Evolutionary conservation across 2,797 vertebrate species (phyloP).

Genomic region (Sylvilagus floridanus): DNA sequence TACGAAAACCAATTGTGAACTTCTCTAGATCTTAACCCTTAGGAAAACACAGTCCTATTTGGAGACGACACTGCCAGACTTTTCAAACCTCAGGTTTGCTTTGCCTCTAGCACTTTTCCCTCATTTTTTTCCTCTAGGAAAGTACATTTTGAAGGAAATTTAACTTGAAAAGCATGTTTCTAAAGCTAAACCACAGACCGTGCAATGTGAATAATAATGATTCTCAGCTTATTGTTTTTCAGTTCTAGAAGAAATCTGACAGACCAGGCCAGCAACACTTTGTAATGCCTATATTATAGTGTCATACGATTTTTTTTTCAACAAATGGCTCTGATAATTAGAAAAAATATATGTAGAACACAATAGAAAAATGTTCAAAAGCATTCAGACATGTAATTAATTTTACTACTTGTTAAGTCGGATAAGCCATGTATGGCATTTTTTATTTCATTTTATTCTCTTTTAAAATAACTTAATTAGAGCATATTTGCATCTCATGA

Average conservation of each 20-base stretch:
- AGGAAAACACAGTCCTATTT: not conserved
- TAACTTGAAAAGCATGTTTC: constrained; percentile 71
- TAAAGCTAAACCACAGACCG: constrained; percentile 56
- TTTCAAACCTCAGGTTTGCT: constrained; percentile 22
- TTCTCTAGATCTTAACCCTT: not conserved
- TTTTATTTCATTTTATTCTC: not conserved
- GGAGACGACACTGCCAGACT: not conserved
- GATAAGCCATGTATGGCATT: not conserved
- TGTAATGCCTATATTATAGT: not conserved
- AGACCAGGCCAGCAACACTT: not conserved
- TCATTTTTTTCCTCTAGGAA: not conserved
- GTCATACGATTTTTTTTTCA: not conserved
- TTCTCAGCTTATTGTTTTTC: constrained; percentile 51
- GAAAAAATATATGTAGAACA: not conserved
- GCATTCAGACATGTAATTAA: constrained; percentile 16
- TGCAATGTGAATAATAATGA: constrained; percentile 65
- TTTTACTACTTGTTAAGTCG: not conserved
- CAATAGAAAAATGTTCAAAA: constrained; percentile 2
- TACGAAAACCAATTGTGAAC: not conserved
- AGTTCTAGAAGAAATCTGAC: constrained; percentile 50
- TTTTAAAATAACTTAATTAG: not conserved
- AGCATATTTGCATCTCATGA: not conserved
- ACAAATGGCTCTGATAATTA: not conserved
- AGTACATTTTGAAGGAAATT: constrained; percentile 77
- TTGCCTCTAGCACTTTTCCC: constrained; percentile 32